Evolutionary conservation across 2,113 vertebrate genomes (phyloP).

Genomic region (Corythornis cristatus): DNA sequence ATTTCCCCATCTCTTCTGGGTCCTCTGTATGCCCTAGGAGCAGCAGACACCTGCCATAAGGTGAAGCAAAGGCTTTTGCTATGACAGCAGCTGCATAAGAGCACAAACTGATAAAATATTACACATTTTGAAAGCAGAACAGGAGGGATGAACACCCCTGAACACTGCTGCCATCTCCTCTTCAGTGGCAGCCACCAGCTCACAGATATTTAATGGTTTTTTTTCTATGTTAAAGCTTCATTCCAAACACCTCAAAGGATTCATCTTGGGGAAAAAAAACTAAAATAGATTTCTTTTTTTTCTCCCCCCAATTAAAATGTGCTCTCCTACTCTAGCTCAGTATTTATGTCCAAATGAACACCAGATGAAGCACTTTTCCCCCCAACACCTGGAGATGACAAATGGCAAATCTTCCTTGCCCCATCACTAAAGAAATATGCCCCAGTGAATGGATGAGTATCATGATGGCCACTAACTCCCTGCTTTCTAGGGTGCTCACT

Average conservation of each 20-base stretch:
- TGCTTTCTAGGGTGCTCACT: fast-evolving
- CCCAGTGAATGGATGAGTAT: background rate
- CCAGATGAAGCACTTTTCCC: background rate
- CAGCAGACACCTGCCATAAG: background rate
- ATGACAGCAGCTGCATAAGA: background rate
- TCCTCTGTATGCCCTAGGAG: background rate
- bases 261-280: background rate
- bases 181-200: background rate
- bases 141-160: background rate
- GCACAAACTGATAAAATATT: background rate
- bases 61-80: background rate
- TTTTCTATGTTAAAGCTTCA: background rate
- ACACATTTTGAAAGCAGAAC: background rate
- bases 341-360: background rate
- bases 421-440: background rate
- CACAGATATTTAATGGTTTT: background rate
- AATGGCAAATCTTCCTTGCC: background rate
- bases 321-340: background rate
- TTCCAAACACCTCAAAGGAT: background rate
- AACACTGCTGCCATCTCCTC: background rate
- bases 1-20: background rate
- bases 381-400: background rate
- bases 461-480: background rate
- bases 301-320: background rate
- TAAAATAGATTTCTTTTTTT: background rate